Conservation (phyloP, 2,888 invertebrate genomes). For the Cybosia mesomella region DNA sequence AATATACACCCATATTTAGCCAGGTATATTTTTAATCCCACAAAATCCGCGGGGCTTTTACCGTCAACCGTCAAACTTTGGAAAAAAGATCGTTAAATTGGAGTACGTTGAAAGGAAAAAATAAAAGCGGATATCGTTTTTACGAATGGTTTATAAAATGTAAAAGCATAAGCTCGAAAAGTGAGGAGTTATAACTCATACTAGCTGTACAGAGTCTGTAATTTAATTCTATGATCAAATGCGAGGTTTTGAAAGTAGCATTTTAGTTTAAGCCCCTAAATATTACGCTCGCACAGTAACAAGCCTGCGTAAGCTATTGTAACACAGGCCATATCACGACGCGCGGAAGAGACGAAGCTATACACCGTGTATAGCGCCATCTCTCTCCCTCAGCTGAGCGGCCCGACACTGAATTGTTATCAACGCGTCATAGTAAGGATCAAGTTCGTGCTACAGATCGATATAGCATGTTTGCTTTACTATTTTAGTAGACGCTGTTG, state of each 20-base stretch:
- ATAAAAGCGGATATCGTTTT: not conserved
- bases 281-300: not conserved
- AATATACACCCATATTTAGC: too few relatives aligned
- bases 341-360: too few relatives aligned
- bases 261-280: not conserved
- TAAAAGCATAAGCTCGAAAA: not conserved
- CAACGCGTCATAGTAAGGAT: too few relatives aligned
- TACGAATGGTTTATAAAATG: not conserved
- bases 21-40: not conserved
- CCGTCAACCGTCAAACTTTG: too few relatives aligned
- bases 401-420: too few relatives aligned
- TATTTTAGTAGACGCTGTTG: constrained; percentile 8
- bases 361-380: too few relatives aligned
- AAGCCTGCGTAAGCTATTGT: not conserved
- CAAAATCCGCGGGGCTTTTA: not conserved
- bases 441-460: constrained; percentile 6
- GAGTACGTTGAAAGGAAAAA: not conserved
- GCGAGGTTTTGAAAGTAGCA: not conserved
- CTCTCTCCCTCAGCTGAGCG: too few relatives aligned
- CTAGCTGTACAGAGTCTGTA: too few relatives aligned
- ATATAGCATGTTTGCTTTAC: constrained; percentile 10
- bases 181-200: not conserved
- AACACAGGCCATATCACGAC: too few relatives aligned
- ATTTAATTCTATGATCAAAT: not conserved
- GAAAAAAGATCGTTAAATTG: not conserved